Conservation (phyloP, 64 coral and sea anemone species). For the Astreopora myriophthalma region DNA sequence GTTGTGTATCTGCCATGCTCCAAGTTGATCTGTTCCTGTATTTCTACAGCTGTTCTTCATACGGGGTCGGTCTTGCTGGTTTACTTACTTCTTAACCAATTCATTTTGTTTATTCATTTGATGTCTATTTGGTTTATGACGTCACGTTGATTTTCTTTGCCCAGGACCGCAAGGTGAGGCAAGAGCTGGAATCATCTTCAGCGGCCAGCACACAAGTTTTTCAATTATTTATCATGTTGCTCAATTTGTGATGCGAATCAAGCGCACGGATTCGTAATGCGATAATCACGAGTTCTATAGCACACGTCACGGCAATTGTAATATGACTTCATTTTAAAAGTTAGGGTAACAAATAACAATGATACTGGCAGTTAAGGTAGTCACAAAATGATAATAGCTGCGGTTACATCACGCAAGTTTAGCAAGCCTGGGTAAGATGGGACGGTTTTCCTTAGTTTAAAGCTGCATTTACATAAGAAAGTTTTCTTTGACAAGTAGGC, state of each 20-base stretch:
- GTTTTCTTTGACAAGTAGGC: too few species aligned
- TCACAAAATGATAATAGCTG: too few species aligned
- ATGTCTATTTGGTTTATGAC: constrained; percentile 27
- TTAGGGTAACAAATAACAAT: too few species aligned
- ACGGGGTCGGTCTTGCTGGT: not conserved
- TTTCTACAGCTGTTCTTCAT: not conserved
- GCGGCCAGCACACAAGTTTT: not conserved
- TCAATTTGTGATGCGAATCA: not conserved
- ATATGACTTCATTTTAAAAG: not conserved
- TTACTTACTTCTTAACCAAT: not conserved
- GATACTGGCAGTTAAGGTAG: too few species aligned
- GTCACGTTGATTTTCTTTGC: not conserved
- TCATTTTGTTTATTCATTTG: not conserved
- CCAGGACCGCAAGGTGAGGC: not conserved
- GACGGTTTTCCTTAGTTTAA: too few species aligned
- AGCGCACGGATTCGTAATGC: not conserved
- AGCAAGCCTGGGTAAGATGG: too few species aligned
- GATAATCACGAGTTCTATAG: not conserved
- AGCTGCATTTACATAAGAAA: too few species aligned
- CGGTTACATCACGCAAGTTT: too few species aligned
- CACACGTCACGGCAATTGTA: not conserved
- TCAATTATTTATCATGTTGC: not conserved
- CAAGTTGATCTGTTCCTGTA: not conserved
- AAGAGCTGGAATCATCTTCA: not conserved
- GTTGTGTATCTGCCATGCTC: not conserved